phyloP scores from a whole-genome alignment of 2,113 vertebrate genomes.

The Charina bottae region DNA sequence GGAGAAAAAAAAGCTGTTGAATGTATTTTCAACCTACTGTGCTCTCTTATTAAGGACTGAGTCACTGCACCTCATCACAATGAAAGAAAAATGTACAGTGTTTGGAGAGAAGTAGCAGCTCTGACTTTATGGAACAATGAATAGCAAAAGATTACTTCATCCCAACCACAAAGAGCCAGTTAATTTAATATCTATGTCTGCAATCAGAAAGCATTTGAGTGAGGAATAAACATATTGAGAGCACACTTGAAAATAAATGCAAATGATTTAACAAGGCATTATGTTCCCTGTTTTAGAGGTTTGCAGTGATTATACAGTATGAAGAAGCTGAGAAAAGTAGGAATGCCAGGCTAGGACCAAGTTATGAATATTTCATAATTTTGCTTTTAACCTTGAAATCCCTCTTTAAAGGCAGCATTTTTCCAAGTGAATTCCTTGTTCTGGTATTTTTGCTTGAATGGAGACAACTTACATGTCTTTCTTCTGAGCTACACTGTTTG shows the following conservation, averaged over 20 bases:
- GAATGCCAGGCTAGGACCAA: neutral
- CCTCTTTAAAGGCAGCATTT: neutral
- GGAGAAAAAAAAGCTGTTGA: neutral
- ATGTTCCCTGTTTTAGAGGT: neutral
- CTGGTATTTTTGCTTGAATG: neutral
- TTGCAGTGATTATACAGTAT: neutral
- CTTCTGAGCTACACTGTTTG: neutral
- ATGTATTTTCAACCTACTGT: neutral
- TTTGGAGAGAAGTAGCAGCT: neutral
- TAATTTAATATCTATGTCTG: neutral
- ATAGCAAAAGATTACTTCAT: neutral
- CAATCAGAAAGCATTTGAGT: constrained; percentile 6
- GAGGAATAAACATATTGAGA: neutral
- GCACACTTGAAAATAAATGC: neutral
- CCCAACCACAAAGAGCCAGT: neutral
- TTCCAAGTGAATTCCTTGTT: neutral
- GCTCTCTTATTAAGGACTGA: neutral
- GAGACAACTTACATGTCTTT: neutral
- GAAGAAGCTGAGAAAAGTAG: constrained; percentile 19
- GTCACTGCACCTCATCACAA: neutral
- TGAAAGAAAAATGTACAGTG: neutral
- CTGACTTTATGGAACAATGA: neutral
- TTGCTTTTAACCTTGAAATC: constrained; percentile 21
- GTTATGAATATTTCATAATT: constrained; percentile 16
- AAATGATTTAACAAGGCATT: neutral